Percentiles rank a stretch among this genome's conserved stretches.
These are phyloP conservation scores for Symphodus melops DNA, from an alignment of 2,113 vertebrate species.

Conservation along the genomic window DNA sequence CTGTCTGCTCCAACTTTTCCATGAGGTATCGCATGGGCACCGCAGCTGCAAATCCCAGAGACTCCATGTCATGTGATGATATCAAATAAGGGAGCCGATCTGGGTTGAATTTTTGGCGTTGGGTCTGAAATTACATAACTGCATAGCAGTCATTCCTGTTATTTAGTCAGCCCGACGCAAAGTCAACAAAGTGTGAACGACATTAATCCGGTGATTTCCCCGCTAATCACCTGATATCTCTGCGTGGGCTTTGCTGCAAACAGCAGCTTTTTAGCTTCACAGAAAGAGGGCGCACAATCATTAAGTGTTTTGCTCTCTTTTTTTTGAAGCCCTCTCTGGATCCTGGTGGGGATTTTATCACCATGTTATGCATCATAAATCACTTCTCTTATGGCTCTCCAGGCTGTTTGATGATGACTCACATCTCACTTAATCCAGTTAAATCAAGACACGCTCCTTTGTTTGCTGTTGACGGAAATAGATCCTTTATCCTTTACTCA, in stretches of 20 bases:
- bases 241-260: background rate
- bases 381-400: background rate
- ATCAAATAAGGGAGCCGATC: background rate
- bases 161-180: background rate
- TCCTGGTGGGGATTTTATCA: slow-evolving; percentile 17
- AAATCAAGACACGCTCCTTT: background rate
- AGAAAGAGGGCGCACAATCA: slow-evolving; percentile 69
- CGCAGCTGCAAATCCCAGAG: slow-evolving; percentile 9
- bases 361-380: slow-evolving; percentile 7
- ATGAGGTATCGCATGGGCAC: background rate
- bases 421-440: background rate
- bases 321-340: slow-evolving; percentile 6
- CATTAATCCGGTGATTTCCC: background rate
- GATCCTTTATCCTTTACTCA: slow-evolving; percentile 36
- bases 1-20: slow-evolving; percentile 20
- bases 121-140: slow-evolving; percentile 19
- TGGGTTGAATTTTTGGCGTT: background rate
- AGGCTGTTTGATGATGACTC: slow-evolving; percentile 10
- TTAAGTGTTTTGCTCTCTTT: background rate
- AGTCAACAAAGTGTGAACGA: background rate
- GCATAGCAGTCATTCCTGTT: background rate
- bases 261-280: slow-evolving; percentile 3
- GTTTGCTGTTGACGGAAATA: slow-evolving; percentile 33
- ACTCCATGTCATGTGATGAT: slow-evolving; percentile 17
- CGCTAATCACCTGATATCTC: background rate